Base-by-base conservation (phyloP, 2,113 vertebrate species). In the Oceanites oceanicus region DNA sequence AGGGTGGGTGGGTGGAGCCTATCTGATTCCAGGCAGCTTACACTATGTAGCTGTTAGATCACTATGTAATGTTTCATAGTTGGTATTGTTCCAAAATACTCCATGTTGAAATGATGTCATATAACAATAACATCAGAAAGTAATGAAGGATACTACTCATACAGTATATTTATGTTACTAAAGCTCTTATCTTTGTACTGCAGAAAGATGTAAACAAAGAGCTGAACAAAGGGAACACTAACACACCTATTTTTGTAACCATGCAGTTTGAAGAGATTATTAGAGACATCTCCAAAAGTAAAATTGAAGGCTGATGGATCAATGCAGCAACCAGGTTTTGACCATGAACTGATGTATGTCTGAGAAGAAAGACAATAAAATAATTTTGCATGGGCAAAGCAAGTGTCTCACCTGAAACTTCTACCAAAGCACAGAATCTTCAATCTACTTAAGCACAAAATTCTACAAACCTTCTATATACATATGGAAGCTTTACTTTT, bases 191-290 rank as follows among this genome's bases (percentile, higher is more conserved):
- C 27, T 79, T 55, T n/a, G 7, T 77, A 15, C 11, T 70, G 13
- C 15, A 70, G 27, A 70, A 73, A 55, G 27, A 47, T 61, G 25
- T 9, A 72, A 78, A 50, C 4, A 76, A 78, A 80, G 20, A 77
- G 5, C 4, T 83, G 36, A 82, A 71, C 13, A 66, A 88, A 65
- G 26, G 16, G 18, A 76, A 36, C 10, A 18, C 3, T 59, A 45
- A 26, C 21, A 22, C 13, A 77, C 4, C 2, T 85, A 5, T 14
- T 78, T 86, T 74, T 68, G 10, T 65, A 42, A 18, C 9, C 18
- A 34, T 0, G 0, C 10, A 29, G 2, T 44, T 73, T 91, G 53
- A 40, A 75, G 32, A 4, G 6, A 59, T 76, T 85, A 52, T 49
- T n/a, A 25, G n/a, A 63, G 25, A 10, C 27, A 45, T 25, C 11